phyloP scores from a whole-genome alignment of 1,140 invertebrate species.

The Aporrectodea caliginosa region DNA sequence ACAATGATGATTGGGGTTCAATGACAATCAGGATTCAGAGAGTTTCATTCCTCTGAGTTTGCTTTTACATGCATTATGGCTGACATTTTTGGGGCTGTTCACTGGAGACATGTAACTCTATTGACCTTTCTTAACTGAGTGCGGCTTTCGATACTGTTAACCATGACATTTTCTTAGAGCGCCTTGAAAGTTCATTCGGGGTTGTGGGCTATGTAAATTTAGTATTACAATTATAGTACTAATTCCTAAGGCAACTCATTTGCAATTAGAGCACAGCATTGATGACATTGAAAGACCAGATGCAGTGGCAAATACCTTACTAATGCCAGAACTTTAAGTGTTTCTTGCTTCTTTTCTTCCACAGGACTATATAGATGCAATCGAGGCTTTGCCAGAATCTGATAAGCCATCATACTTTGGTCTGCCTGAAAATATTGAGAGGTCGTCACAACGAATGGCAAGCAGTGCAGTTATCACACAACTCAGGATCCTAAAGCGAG shows the following conservation, averaged over 20 bases:
- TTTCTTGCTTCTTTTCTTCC: conserved; percentile 33
- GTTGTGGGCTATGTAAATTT: neutral
- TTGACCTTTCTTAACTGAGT: neutral
- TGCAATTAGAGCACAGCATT: conserved; percentile 13
- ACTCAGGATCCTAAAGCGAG: conserved; percentile 58
- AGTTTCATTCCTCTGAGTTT: too few relatives aligned
- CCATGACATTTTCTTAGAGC: too few relatives aligned
- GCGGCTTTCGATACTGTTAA: too few relatives aligned
- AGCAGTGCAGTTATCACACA: conserved; percentile 64
- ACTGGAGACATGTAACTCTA: too few relatives aligned
- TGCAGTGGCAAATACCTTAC: too few relatives aligned
- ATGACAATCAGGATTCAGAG: too few relatives aligned
- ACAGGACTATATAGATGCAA: conserved; percentile 63
- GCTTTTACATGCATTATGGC: too few relatives aligned
- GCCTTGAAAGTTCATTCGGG: neutral
- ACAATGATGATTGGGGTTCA: too few relatives aligned
- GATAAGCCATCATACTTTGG: conserved; percentile 72
- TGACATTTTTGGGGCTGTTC: too few relatives aligned
- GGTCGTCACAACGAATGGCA: conserved; percentile 69
- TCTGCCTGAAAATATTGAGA: conserved; percentile 74
- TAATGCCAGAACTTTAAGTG: too few relatives aligned
- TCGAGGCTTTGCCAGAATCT: conserved; percentile 65
- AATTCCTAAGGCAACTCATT: neutral
- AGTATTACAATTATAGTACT: neutral
- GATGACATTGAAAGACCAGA: too few relatives aligned